Base-by-base conservation (phyloP, 1,140 invertebrate genomes). In the Andrena cerasifolii region DNA sequence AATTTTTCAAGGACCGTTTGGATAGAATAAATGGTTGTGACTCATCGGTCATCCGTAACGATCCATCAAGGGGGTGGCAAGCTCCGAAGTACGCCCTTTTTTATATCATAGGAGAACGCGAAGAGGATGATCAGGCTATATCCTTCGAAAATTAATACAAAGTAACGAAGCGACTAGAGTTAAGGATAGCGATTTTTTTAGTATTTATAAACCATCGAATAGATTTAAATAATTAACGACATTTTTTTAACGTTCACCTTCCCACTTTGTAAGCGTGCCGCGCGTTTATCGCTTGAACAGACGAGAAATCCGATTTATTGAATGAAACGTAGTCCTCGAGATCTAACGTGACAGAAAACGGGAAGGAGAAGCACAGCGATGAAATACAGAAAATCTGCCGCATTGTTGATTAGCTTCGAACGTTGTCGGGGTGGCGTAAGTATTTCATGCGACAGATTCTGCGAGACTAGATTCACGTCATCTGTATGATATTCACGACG, bases 191-290 rank as follows among this genome's bases (percentile, higher is more conserved):
- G 28, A 51, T 75, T 80, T 84, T 84, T 84, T 84, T 71, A 77
- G 65, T 61, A 26, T 84, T 83, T 77, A 77, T 80, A 76, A 73
- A 77, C 68, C 56, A 80, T 83, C 51, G 58, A 73, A 67, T 76
- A 63, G 43, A 66, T 24, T 68, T 77, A 63, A 79, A 63, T 80
- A 80, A 56, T 68, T 56, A 16, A 59, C n/a, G 62, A 73, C 58
- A 76, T 83, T 84, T 83, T 80, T 76, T 83, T 67, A 80, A 75
- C 24, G 7, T 81, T 83, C 63, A 76, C 54, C 67, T 21, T 18
- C 21, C 33, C 31, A 81, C 45, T 82, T 36, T 45, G 26, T 71
- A 36, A 80, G 40, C 21, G 58, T 53, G 21, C 16, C 31, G 49
- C 45, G 66, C 75, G 14, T 66, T 56, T 58, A 28, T 47, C 53